phyloP scores from a whole-genome alignment of 2,797 vertebrate genomes.

The Oreochromis mossambicus region DNA sequence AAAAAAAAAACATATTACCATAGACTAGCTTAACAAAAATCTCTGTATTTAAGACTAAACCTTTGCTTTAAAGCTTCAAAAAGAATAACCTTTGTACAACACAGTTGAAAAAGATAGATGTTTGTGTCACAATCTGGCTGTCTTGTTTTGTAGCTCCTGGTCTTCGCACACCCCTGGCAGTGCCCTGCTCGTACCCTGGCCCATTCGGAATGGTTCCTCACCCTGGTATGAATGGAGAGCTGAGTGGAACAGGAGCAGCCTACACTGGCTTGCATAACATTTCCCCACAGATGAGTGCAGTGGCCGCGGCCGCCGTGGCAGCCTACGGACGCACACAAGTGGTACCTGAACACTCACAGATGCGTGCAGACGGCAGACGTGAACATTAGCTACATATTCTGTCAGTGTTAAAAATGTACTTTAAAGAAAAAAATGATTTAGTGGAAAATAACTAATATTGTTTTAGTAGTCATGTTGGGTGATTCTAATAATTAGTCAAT shows the following conservation, averaged over 20 bases:
- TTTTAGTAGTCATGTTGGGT: background rate
- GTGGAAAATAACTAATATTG: background rate
- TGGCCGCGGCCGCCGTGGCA: constrained; percentile 79
- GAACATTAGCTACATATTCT: background rate
- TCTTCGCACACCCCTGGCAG: constrained; percentile 86
- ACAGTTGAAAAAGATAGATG: background rate
- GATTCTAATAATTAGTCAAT: background rate
- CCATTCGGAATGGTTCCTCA: constrained; percentile 95
- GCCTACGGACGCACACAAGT: constrained; percentile 91
- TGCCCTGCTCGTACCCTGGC: constrained; percentile 85
- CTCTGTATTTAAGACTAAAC: background rate
- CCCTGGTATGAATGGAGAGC: constrained; percentile 91
- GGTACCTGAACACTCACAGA: constrained; percentile 70
- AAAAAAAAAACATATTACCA: background rate
- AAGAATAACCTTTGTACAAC: background rate
- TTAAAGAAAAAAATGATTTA: background rate
- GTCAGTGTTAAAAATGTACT: background rate
- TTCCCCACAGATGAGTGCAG: constrained; percentile 91
- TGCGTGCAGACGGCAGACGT: background rate
- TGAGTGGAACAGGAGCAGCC: constrained; percentile 82
- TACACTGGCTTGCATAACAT: constrained; percentile 88
- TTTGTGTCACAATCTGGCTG: background rate
- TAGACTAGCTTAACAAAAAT: background rate
- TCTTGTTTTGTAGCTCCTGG: constrained; percentile 71
- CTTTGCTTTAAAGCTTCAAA: background rate